A percentile compares a stretch with the other conserved stretches of the same genome.
phyloP scores from a whole-genome alignment of 2,113 vertebrate genomes.

The Vulpes ferrilata region DNA sequence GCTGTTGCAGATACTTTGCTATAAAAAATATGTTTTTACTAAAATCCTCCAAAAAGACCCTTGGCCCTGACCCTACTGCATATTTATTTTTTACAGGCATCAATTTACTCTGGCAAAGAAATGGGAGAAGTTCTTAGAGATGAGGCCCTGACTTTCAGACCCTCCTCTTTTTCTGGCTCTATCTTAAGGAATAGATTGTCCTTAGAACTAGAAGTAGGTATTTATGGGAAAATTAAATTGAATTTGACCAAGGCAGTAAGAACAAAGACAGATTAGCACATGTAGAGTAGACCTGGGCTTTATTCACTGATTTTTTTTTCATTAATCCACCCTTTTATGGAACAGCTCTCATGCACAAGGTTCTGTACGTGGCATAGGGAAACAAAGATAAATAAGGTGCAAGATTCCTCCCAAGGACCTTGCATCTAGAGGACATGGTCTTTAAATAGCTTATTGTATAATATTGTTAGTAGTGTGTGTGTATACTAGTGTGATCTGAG shows the following conservation, averaged over 20 bases:
- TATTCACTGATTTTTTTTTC: constrained; percentile 60
- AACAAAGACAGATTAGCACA: constrained; percentile 37
- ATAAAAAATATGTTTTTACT: constrained; percentile 79
- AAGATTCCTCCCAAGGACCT: neutral
- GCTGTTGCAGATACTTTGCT: constrained; percentile 62
- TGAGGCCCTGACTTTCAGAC: constrained; percentile 48
- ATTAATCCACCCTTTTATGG: constrained; percentile 48
- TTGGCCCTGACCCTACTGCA: constrained; percentile 48
- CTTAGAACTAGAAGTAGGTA: constrained; percentile 47
- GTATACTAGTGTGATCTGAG: neutral
- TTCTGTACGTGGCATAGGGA: neutral
- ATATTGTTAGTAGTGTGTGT: neutral
- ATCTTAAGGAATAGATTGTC: constrained; percentile 19
- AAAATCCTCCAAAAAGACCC: constrained; percentile 73
- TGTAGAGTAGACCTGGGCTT: neutral
- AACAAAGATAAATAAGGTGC: neutral
- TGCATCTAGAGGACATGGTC: neutral
- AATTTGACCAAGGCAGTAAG: constrained; percentile 56
- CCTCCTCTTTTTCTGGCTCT: constrained; percentile 56
- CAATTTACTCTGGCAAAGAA: constrained; percentile 74
- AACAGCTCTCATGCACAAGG: neutral
- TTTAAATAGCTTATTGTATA: neutral
- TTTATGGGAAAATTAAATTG: constrained; percentile 60
- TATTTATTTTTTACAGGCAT: constrained; percentile 79
- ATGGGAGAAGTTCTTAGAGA: constrained; percentile 63